Evolutionary conservation across 2,888 invertebrate species (phyloP), one percentile per base, ranked within the genome.

Genomic region (Lasiommata megera): DNA sequence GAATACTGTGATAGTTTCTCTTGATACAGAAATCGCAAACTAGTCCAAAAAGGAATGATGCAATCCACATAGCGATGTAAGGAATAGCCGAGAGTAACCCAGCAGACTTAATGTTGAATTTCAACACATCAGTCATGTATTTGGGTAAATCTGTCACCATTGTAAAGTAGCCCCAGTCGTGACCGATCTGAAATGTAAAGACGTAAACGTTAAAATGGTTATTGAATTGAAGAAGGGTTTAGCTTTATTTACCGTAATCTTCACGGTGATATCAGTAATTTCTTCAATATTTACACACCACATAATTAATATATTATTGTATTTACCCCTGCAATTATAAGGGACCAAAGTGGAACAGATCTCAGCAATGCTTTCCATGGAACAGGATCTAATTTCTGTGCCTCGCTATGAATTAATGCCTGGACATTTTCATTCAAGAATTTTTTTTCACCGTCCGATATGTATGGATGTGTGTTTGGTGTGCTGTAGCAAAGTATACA

Each of bases 151-250:
- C 94, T 0, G 94, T 94, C 17, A 94, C 92, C 92, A 95, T 93
- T 5, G 94, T 94, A 76, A 93, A 94, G 71, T 94, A 93, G 3
- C 94, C 94, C 93, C 94, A 95, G 69, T 94, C 94, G 76, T 94
- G 94, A 17, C 93, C 94, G 44, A 93, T 89, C 89, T 90, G 73
- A 8, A 59, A 62, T 58, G 11, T 46, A 14, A 37, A 14, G 11
- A 31, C 2, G 8, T 44, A 28, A 29, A 9, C 3, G 23, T 23
- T 23, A n/a, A n/a, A n/a, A n/a, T n/a, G n/a, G n/a, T n/a, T n/a
- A n/a, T n/a, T n/a, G n/a, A n/a, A n/a, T n/a, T n/a, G n/a, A n/a
- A n/a, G n/a, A n/a, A n/a, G n/a, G n/a, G n/a, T n/a, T n/a, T n/a
- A n/a, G n/a, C n/a, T n/a, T n/a, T n/a, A n/a, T n/a, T n/a, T n/a